These are phyloP conservation scores for Arenaria interpres DNA, from an alignment of 2,113 vertebrate genomes.

Conservation along the genomic window DNA sequence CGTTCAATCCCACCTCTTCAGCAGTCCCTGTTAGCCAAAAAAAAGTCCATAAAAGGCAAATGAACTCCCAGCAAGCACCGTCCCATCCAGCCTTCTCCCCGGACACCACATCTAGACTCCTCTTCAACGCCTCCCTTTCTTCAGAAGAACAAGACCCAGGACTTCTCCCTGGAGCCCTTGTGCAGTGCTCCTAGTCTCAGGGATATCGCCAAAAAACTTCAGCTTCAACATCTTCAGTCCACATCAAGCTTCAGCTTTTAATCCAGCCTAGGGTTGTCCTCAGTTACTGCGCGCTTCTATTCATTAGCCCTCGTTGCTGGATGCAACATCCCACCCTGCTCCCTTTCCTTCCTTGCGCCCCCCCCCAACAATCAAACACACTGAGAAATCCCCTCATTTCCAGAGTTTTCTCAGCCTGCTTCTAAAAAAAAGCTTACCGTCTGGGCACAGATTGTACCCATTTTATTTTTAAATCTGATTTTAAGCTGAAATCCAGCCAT, in stretches of 20 bases:
- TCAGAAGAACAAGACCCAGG: neutral
- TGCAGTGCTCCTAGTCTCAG: neutral
- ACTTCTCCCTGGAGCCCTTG: neutral
- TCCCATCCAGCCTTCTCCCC: neutral
- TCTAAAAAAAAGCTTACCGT: neutral
- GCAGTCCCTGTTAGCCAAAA: neutral
- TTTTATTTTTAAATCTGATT: neutral
- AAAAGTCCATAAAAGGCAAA: slow-evolving; percentile 30
- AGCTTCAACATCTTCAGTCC: neutral
- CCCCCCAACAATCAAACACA: neutral
- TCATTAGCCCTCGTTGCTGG: neutral
- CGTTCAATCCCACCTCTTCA: neutral
- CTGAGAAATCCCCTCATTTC: neutral
- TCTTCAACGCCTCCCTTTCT: neutral
- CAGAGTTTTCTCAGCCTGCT: neutral
- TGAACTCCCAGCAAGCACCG: neutral
- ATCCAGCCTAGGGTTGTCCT: neutral
- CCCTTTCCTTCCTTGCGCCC: neutral
- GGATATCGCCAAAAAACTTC: neutral
- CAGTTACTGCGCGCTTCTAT: neutral
- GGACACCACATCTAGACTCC: slow-evolving; percentile 32
- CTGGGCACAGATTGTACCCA: neutral
- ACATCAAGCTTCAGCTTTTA: neutral
- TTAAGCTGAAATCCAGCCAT: neutral
- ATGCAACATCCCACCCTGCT: neutral